phyloP scores from a whole-genome alignment of 2,113 vertebrate genomes.

The Actenoides hombroni region DNA sequence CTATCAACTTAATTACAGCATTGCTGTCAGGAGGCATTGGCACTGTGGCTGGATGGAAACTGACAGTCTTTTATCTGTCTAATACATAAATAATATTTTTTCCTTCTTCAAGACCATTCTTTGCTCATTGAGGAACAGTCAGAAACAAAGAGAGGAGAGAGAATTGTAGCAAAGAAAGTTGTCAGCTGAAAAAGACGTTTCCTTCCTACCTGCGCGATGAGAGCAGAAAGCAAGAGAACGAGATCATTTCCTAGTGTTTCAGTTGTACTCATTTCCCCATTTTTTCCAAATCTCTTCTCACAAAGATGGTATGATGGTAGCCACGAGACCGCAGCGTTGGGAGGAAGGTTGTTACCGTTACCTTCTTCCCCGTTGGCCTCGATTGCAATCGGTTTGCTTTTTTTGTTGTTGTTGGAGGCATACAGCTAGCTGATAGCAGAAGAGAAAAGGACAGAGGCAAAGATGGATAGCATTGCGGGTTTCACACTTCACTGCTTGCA shows the following conservation, averaged over 20 bases:
- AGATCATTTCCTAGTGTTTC: not conserved
- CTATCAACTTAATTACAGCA: not conserved
- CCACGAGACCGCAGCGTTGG: not conserved
- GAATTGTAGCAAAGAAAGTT: not conserved
- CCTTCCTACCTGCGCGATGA: accelerated
- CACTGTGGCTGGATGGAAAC: not conserved
- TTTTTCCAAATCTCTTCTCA: not conserved
- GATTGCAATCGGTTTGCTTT: not conserved
- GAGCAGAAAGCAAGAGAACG: not conserved
- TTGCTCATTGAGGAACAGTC: not conserved
- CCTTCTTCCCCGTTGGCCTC: not conserved
- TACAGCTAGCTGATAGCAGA: not conserved
- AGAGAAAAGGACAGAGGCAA: not conserved
- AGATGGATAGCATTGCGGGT: not conserved
- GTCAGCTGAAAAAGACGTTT: not conserved
- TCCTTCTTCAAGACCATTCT: not conserved
- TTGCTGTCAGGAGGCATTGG: not conserved
- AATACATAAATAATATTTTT: not conserved
- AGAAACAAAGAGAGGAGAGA: not conserved
- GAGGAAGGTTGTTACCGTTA: not conserved
- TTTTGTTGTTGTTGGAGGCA: not conserved
- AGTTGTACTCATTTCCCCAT: not conserved
- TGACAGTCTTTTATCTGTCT: not conserved
- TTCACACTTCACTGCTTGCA: not conserved
- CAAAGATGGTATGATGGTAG: not conserved